Conservation (phyloP, 2,113 vertebrate species). For the Acanthochromis polyacanthus region DNA sequence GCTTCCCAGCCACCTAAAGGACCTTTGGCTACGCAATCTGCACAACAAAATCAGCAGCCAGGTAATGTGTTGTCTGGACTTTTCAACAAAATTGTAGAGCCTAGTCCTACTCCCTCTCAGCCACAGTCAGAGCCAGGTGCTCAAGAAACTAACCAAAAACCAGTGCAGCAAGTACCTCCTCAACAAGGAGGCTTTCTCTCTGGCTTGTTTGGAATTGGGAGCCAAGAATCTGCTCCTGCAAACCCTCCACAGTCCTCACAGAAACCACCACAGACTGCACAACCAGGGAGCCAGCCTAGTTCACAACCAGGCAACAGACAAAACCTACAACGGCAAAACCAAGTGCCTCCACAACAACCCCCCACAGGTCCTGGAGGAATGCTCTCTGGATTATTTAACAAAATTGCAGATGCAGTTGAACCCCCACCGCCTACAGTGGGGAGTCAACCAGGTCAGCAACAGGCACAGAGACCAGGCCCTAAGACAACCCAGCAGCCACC, state of each 20-base stretch:
- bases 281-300: slow-evolving; percentile 44
- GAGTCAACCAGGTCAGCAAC: slow-evolving; percentile 64
- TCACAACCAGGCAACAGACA: slow-evolving; percentile 60
- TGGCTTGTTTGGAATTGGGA: slow-evolving; percentile 84
- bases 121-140: slow-evolving; percentile 26
- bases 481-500: slow-evolving; percentile 66
- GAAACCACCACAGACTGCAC: slow-evolving; percentile 42
- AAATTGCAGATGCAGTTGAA: slow-evolving; percentile 73
- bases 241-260: slow-evolving; percentile 44
- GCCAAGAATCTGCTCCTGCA: slow-evolving; percentile 72
- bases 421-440: slow-evolving; percentile 43
- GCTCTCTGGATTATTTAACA: slow-evolving; percentile 79
- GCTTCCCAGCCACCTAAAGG: slow-evolving; percentile 57
- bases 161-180: slow-evolving; percentile 51
- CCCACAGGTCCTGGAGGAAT: slow-evolving; percentile 69
- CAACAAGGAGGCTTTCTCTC: slow-evolving; percentile 81
- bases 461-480: slow-evolving; percentile 43
- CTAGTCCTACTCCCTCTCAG: slow-evolving; percentile 49
- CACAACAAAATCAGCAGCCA: slow-evolving; percentile 60
- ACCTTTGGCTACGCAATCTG: slow-evolving; percentile 24
- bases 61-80: slow-evolving; percentile 76
- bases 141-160: slow-evolving; percentile 51
- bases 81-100: slow-evolving; percentile 80
- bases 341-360: slow-evolving; percentile 67
- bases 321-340: slow-evolving; percentile 74